Evolutionary conservation across 2,797 vertebrate genomes (phyloP), one percentile per base, ranked within the genome.

Genomic region (Microcaecilia unicolor): DNA sequence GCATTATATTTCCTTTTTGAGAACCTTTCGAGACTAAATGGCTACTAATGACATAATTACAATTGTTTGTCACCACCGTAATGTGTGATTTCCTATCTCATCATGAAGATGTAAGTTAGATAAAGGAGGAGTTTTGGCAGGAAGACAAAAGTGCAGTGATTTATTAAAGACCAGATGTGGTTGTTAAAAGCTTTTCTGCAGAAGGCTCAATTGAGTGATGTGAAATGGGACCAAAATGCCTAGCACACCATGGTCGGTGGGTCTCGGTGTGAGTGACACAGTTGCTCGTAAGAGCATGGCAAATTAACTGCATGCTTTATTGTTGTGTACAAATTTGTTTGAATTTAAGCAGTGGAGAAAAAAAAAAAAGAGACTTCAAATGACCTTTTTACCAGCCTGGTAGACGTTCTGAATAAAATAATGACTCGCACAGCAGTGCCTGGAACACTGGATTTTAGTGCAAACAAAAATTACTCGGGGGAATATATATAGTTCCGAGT

Each of bases 1-100:
- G 70, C 70, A 24, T 76, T 74, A 54, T 67, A 58, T 78, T 80
- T 81, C 74, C 70, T 75, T 76, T 78, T 64, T 66, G 84, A 85
- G 68, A 70, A 77, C 69, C 82, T 89, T 76, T 84, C 78, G 81
- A 76, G 79, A 76, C 84, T 80, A 89, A 87, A 87, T 89, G 84
- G 78, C 85, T 72, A 81, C 83, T 90, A 91, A 91, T 90, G 84
- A 88, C 85, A 84, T 78, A 86, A 82, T 89, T 90, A 86, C 85
- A 88, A 87, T 90, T 93, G 88, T 92, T 94, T 91, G 87, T 93
- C 88, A 84, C 83, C 71, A 81, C 78, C 70, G 60, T 90, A 88
- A 88, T 87, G 80, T 74, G 76, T 73, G 78, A 89, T 89, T 94
- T 92, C 85, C 86, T 86, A 85, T 90, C 84, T 90, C 78, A 78